These are phyloP conservation scores for Eutrigla gurnardus DNA, from an alignment of 2,797 vertebrate species.

Conservation along the genomic window DNA sequence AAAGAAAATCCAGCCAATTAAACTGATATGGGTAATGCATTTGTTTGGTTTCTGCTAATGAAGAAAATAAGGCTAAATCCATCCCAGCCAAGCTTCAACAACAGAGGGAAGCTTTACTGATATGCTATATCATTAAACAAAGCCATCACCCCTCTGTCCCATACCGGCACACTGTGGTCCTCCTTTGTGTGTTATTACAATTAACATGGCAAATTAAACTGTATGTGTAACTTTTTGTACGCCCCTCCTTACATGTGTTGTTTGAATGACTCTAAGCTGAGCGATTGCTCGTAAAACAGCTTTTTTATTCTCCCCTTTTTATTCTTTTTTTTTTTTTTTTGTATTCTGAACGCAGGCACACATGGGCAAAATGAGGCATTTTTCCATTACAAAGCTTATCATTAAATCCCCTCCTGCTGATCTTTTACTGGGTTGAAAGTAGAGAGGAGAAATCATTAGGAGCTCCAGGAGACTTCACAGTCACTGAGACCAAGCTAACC, in stretches of 20 bases:
- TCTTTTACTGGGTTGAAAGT: conserved; percentile 81
- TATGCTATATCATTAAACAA: conserved; percentile 18
- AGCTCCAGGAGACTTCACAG: conserved; percentile 76
- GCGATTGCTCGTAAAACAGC: conserved; percentile 71
- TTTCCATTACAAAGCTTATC: conserved; percentile 87
- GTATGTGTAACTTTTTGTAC: conserved; percentile 38
- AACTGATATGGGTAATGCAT: conserved; percentile 41
- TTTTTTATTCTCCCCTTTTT: conserved; percentile 14
- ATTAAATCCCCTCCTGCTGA: conserved; percentile 84
- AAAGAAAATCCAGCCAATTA: conserved; percentile 68
- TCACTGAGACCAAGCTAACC: conserved; percentile 67
- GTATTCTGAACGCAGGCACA: conserved; percentile 72
- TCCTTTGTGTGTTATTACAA: conserved; percentile 53
- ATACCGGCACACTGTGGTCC: conserved; percentile 21
- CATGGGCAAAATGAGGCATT: conserved; percentile 80
- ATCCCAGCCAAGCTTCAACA: conserved; percentile 1
- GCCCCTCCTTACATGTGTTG: conserved; percentile 63
- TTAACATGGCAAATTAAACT: conserved; percentile 57
- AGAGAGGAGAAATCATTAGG: conserved; percentile 81
- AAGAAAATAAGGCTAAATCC: conserved; percentile 29
- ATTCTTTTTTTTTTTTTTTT: conserved; percentile 31
- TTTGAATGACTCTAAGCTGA: conserved; percentile 73
- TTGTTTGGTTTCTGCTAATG: conserved; percentile 34
- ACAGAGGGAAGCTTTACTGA: conserved; percentile 10
- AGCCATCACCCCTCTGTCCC: conserved; percentile 1